Evolutionary conservation across 2,797 vertebrate genomes (phyloP).

Genomic region (Dipus sagitta): DNA sequence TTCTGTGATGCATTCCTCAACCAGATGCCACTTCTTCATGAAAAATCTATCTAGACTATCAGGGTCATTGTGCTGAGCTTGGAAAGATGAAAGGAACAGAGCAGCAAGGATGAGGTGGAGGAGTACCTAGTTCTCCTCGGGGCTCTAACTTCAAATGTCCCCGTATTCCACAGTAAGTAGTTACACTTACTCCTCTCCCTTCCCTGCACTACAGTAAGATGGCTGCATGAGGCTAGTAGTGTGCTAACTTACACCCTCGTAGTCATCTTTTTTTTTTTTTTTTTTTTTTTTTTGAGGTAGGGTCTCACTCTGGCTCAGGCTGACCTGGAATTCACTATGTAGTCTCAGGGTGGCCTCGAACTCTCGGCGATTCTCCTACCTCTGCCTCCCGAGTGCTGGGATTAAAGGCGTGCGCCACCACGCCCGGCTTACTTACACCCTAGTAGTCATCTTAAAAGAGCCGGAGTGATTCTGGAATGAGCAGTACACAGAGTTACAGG

Average conservation of each 20-base stretch:
- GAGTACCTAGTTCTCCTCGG: not conserved
- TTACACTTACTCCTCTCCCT: not conserved
- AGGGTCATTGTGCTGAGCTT: not conserved
- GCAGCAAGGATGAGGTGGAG: not conserved
- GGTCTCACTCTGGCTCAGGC: no score
- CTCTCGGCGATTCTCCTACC: no score
- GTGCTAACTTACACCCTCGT: not conserved
- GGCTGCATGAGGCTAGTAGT: not conserved
- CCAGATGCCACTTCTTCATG: not conserved
- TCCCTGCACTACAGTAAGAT: not conserved
- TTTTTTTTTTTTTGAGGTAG: no score
- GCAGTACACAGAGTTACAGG: not conserved
- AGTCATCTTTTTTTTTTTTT: no score
- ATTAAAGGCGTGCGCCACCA: no score
- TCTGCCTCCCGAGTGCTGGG: no score
- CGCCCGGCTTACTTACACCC: no score
- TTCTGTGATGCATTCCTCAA: not conserved
- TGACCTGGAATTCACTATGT: no score
- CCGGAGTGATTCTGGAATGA: constrained; percentile 31
- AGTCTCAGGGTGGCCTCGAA: no score
- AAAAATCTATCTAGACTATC: not conserved
- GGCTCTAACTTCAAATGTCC: not conserved
- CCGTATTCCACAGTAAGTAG: not conserved
- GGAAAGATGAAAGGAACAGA: not conserved
- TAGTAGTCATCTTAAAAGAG: not conserved